phyloP scores from a whole-genome alignment of 2,888 invertebrate species.

The Idaea aversata region DNA sequence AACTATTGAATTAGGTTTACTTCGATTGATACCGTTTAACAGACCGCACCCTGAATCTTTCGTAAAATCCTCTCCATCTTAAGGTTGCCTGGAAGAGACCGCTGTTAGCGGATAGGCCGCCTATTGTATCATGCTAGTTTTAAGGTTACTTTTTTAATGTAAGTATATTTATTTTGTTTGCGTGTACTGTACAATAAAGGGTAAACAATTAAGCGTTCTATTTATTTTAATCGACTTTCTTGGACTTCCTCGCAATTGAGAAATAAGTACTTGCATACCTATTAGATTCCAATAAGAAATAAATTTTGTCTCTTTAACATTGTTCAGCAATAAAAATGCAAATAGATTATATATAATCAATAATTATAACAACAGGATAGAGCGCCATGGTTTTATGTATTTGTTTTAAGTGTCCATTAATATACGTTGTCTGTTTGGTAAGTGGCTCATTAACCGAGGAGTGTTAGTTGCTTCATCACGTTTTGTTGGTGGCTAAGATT shows the following conservation, averaged over 20 bases:
- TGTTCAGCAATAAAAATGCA: slow-evolving; percentile 43
- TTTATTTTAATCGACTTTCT: neutral
- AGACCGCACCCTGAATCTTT: no score
- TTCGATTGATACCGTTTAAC: no score
- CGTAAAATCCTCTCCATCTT: no score
- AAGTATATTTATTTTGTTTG: no score
- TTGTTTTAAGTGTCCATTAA: slow-evolving; percentile 32
- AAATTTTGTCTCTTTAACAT: neutral
- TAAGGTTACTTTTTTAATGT: no score
- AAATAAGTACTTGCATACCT: neutral
- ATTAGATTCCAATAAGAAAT: neutral
- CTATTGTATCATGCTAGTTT: no score
- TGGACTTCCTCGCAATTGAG: neutral
- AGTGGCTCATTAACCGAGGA: slow-evolving; percentile 7
- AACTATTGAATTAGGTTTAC: no score
- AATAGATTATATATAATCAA: slow-evolving; percentile 25
- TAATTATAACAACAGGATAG: neutral
- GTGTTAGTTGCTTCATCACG: slow-evolving; percentile 3
- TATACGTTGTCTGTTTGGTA: neutral
- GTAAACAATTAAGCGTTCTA: no score
- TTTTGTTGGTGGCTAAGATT: neutral
- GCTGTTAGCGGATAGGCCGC: no score
- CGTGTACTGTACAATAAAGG: no score
- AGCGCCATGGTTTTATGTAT: neutral
- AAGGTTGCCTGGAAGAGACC: no score